Percentiles rank a stretch among this genome's conserved stretches.
Evolutionary conservation across 1,140 invertebrate species (phyloP).

Genomic region (Xylocopa sonorina): DNA sequence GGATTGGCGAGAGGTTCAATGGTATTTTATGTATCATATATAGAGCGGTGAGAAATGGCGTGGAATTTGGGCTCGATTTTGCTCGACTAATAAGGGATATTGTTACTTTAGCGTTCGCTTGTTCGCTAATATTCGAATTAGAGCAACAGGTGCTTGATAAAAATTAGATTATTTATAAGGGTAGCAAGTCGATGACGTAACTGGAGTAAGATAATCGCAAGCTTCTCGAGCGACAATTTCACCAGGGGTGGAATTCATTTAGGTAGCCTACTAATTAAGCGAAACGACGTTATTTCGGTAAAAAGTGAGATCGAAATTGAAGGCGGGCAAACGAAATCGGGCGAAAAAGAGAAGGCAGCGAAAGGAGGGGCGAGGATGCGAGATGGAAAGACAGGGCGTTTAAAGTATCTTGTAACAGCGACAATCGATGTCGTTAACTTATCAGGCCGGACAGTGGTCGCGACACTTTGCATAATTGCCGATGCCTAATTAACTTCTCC

Average conservation of each 20-base stretch:
- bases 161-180: not conserved
- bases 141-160: not conserved
- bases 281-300: not conserved
- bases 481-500: conserved; percentile 51
- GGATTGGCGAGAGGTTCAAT: not conserved
- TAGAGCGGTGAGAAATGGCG: too few species aligned
- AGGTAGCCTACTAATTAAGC: too few species aligned
- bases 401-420: conserved; percentile 42
- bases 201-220: not conserved
- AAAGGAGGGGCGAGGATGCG: not conserved
- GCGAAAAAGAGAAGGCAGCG: not conserved
- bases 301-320: not conserved
- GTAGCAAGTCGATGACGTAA: not conserved
- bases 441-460: conserved; percentile 39
- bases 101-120: too few species aligned
- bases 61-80: not conserved
- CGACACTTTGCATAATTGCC: conserved; percentile 48
- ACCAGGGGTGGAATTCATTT: too few species aligned
- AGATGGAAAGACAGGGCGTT: not conserved
- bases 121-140: too few species aligned
- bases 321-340: not conserved
- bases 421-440: conserved; percentile 34
- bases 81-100: too few species aligned
- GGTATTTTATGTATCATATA: not conserved
- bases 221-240: not conserved